Percentiles rank a stretch among this genome's conserved stretches.
phyloP scores from a whole-genome alignment of 2,113 vertebrate genomes.

The Osmerus eperlanus region DNA sequence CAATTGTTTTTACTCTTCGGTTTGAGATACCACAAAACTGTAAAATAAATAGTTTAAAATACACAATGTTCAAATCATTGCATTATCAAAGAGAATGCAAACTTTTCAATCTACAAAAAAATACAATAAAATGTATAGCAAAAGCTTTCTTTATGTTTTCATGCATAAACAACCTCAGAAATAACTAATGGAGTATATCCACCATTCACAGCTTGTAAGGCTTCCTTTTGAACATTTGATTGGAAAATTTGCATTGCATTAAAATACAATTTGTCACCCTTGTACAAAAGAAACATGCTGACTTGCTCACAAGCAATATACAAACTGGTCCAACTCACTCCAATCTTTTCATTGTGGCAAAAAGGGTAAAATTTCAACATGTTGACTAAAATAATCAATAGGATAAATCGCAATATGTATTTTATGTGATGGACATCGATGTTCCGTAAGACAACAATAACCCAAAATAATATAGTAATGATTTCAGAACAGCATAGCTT shows the following conservation, averaged over 20 bases:
- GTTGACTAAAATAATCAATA: too few species aligned
- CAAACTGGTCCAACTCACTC: constrained; percentile 25
- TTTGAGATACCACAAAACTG: too few species aligned
- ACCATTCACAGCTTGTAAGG: constrained; percentile 4
- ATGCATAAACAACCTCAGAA: constrained; percentile 12
- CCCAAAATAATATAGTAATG: too few species aligned
- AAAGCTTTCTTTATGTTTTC: constrained; percentile 7
- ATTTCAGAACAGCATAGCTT: too few species aligned
- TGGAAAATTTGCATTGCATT: constrained; percentile 11
- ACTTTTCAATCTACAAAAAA: not conserved
- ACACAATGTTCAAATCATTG: too few species aligned
- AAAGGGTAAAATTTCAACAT: not conserved
- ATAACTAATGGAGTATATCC: constrained; percentile 9
- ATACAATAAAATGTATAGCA: not conserved
- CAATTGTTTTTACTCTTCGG: too few species aligned
- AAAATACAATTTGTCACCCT: constrained; percentile 35
- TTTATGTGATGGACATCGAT: too few species aligned
- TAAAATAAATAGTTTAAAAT: too few species aligned
- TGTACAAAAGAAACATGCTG: constrained; percentile 38
- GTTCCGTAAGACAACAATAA: too few species aligned
- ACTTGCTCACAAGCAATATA: constrained; percentile 33
- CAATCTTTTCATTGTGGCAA: constrained; percentile 17
- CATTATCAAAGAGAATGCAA: too few species aligned
- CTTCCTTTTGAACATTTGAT: constrained; percentile 44
- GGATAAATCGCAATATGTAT: too few species aligned